phyloP scores from a whole-genome alignment of 2,888 invertebrate species.

The Geophilus truncorum region DNA sequence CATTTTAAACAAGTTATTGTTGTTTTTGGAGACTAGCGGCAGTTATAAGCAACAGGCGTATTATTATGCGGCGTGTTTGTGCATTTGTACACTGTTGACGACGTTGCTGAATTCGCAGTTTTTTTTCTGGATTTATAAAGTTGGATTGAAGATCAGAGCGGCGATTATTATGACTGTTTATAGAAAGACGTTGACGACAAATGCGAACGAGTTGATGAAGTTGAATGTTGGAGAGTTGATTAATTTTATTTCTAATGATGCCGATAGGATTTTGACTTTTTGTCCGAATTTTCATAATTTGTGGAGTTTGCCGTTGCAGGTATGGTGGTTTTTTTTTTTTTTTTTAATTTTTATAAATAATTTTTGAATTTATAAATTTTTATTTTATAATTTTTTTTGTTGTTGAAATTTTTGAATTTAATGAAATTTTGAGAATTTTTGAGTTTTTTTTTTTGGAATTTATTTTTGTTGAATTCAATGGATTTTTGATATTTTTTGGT shows the following conservation, averaged over 20 bases:
- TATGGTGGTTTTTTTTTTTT: too few relatives aligned
- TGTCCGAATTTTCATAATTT: conserved; percentile 54
- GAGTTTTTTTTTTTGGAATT: too few relatives aligned
- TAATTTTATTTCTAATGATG: conserved; percentile 54
- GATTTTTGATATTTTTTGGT: too few relatives aligned
- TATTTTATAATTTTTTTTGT: too few relatives aligned
- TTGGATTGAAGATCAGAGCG: conserved; percentile 49
- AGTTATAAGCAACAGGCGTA: conserved; percentile 45
- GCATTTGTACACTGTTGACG: conserved; percentile 47
- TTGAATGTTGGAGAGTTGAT: conserved; percentile 50
- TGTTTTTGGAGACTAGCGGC: conserved; percentile 45
- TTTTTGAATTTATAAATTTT: not conserved
- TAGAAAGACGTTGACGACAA: conserved; percentile 44
- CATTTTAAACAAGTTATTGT: conserved; percentile 50
- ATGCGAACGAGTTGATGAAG: not conserved
- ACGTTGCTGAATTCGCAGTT: conserved; percentile 51
- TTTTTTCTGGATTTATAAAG: conserved; percentile 47
- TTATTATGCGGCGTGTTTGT: conserved; percentile 48
- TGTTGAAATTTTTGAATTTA: too few relatives aligned
- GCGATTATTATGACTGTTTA: conserved; percentile 51
- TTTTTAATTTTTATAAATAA: not conserved
- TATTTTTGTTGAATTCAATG: too few relatives aligned
- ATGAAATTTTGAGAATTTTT: too few relatives aligned
- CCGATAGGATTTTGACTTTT: conserved; percentile 54
- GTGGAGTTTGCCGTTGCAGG: conserved; percentile 54